These are phyloP conservation scores for Mycetomoellerius zeteki DNA, from an alignment of 1,140 invertebrate species.

Conservation along the genomic window DNA sequence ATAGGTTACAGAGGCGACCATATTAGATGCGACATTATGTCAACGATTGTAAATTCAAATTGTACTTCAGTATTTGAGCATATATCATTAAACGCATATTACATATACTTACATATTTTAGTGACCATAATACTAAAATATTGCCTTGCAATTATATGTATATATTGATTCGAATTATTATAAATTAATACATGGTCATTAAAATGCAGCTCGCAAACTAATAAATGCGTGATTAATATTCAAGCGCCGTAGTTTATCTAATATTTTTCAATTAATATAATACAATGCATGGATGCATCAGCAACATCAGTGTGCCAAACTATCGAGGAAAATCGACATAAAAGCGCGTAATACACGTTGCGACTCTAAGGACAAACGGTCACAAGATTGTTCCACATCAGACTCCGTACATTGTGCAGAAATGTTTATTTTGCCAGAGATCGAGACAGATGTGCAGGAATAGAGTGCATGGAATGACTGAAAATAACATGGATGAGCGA, in stretches of 20 bases:
- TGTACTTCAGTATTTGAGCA: not conserved
- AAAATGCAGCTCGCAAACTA: not conserved
- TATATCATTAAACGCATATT: not conserved
- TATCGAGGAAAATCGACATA: constrained; percentile 34
- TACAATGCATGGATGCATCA: constrained; percentile 6
- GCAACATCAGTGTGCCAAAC: not conserved
- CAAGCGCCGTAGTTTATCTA: constrained; percentile 18
- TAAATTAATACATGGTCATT: constrained; percentile 3
- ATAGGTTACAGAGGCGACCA: not conserved
- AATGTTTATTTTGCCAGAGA: constrained; percentile 62
- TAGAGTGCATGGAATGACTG: constrained; percentile 24
- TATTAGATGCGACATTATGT: not conserved
- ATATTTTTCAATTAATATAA: constrained; percentile 36
- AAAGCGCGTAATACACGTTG: constrained; percentile 18
- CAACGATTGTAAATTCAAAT: not conserved
- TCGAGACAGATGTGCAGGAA: constrained; percentile 59
- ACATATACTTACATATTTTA: not conserved
- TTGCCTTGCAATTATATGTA: not conserved
- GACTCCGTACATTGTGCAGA: constrained; percentile 32
- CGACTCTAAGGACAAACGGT: constrained; percentile 69
- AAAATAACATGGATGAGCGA: constrained; percentile 34
- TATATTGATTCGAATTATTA: constrained; percentile 6
- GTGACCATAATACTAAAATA: not conserved
- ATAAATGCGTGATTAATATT: constrained; percentile 11
- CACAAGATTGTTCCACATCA: constrained; percentile 53